Conservation (phyloP, 1,140 invertebrate genomes). For the Eurosta solidaginis region DNA sequence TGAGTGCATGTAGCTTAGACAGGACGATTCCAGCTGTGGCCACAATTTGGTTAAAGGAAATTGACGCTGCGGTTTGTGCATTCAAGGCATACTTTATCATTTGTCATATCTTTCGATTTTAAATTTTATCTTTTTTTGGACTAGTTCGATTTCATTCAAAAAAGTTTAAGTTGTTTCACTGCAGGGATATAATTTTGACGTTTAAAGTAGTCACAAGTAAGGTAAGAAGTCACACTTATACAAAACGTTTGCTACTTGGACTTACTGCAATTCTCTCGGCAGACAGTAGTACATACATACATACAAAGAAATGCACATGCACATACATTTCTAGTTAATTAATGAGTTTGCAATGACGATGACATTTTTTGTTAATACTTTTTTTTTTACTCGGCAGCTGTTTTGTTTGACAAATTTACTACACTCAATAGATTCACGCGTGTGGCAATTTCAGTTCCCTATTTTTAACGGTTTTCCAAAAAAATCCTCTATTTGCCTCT, state of each 20-base stretch:
- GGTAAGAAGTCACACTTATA: not conserved
- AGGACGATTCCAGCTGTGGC: too few relatives aligned
- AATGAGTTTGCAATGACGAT: not conserved
- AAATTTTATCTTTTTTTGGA: too few relatives aligned
- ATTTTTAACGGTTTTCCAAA: not conserved
- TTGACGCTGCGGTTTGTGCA: too few relatives aligned
- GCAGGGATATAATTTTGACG: too few relatives aligned
- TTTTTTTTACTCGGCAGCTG: not conserved
- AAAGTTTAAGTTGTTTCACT: too few relatives aligned
- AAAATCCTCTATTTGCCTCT: not conserved
- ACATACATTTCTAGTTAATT: constrained; percentile 16
- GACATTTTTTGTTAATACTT: constrained; percentile 10
- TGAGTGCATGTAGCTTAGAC: too few relatives aligned
- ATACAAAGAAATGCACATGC: not conserved
- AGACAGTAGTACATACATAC: not conserved
- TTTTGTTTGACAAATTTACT: constrained; percentile 7
- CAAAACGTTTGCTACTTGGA: not conserved
- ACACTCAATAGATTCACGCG: constrained; percentile 7
- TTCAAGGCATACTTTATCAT: too few relatives aligned
- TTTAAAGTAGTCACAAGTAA: too few relatives aligned
- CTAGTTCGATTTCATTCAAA: too few relatives aligned
- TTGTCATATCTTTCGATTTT: too few relatives aligned
- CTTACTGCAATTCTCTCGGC: not conserved
- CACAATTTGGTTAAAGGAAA: too few relatives aligned
- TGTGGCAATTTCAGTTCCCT: not conserved